Conservation (phyloP, 2,113 vertebrate species). For the Macquaria ambigua region DNA sequence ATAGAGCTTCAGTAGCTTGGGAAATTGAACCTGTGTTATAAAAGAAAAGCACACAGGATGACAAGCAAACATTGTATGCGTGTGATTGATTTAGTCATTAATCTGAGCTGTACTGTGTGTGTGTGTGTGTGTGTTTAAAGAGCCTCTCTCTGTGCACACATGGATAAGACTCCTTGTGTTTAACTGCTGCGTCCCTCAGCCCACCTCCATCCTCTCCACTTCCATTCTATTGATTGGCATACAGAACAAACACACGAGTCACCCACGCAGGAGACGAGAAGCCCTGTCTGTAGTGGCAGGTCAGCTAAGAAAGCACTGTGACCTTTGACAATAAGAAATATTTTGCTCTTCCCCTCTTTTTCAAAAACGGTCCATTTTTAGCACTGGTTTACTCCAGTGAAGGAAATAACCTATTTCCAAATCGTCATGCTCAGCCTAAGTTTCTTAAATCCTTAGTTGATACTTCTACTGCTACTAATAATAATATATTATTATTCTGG, state of each 20-base stretch:
- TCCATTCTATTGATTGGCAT: constrained; percentile 65
- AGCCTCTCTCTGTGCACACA: constrained; percentile 74
- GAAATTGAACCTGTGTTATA: constrained; percentile 76
- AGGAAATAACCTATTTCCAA: background rate
- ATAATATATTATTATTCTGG: background rate
- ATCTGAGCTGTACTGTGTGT: constrained; percentile 39
- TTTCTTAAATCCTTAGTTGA: background rate
- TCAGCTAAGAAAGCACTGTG: constrained; percentile 31
- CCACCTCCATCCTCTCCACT: constrained; percentile 50
- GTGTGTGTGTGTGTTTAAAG: constrained; percentile 65
- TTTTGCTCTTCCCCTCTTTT: background rate
- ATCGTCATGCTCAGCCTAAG: background rate
- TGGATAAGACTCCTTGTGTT: constrained; percentile 74
- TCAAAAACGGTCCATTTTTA: background rate
- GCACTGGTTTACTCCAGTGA: background rate
- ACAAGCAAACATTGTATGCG: constrained; percentile 69
- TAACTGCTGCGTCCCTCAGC: constrained; percentile 56
- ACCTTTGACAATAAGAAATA: constrained; percentile 18
- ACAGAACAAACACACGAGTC: constrained; percentile 46
- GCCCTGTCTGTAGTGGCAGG: constrained; percentile 13
- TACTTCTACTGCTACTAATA: background rate
- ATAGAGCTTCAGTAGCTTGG: constrained; percentile 71
- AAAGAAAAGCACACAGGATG: constrained; percentile 68
- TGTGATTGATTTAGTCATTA: constrained; percentile 76
- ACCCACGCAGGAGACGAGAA: constrained; percentile 11